phyloP scores from a whole-genome alignment of 1,140 invertebrate genomes.

The Homalodisca vitripennis region DNA sequence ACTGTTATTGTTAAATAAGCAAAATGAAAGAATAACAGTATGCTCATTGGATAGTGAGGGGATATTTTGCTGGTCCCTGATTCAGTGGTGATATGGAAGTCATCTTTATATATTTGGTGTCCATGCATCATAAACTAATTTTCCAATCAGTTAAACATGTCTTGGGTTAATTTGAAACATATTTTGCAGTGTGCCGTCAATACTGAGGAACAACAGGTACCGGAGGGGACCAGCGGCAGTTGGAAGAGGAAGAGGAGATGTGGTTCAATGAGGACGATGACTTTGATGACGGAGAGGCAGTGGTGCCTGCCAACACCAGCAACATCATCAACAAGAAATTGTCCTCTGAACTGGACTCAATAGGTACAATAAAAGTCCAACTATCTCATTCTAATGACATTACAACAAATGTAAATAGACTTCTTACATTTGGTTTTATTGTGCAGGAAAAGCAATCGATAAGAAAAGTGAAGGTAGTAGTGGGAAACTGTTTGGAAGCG shows the following conservation, averaged over 20 bases:
- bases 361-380: constrained; percentile 46
- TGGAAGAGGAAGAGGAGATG: constrained; percentile 97
- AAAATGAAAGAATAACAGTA: too few species aligned
- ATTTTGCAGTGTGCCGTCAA: constrained; percentile 67
- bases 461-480: constrained; percentile 55
- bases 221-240: constrained; percentile 85
- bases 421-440: not conserved
- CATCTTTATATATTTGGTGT: too few species aligned
- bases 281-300: constrained; percentile 80
- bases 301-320: constrained; percentile 53
- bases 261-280: constrained; percentile 98
- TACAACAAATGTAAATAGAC: not conserved
- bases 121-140: too few species aligned
- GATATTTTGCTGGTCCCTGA: too few species aligned
- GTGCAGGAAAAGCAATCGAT: constrained; percentile 58
- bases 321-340: constrained; percentile 50
- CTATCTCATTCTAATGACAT: not conserved
- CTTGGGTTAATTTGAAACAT: too few species aligned
- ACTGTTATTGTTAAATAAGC: too few species aligned
- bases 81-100: too few species aligned
- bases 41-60: too few species aligned
- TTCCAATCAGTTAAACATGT: too few species aligned
- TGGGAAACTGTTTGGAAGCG: constrained; percentile 43
- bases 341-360: constrained; percentile 61
- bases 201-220: constrained; percentile 77